Evolutionary conservation across 2,113 vertebrate genomes (phyloP).

Genomic region (Dissostichus mawsoni): DNA sequence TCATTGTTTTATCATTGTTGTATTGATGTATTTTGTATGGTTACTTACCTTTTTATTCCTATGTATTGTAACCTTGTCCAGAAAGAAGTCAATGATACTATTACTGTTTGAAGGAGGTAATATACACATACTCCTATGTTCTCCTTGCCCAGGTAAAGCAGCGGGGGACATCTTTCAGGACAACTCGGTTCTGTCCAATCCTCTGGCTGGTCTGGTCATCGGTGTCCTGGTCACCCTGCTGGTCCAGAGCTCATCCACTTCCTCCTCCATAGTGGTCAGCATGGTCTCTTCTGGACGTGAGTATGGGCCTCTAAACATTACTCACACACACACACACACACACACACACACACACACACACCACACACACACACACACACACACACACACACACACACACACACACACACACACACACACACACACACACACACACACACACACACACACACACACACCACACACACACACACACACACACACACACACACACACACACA

Average conservation of each 20-base stretch:
- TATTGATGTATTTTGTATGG: too few species aligned
- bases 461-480: background rate
- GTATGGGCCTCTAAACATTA: slow-evolving; percentile 56
- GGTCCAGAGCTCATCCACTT: slow-evolving; percentile 97
- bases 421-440: too few species aligned
- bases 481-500: background rate
- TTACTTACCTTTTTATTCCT: too few species aligned
- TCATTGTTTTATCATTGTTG: too few species aligned
- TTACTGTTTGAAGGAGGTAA: too few species aligned
- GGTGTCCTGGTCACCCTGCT: slow-evolving; percentile 94
- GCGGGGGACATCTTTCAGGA: slow-evolving; percentile 95
- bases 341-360: background rate
- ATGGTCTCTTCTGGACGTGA: slow-evolving; percentile 97
- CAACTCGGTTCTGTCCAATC: slow-evolving; percentile 90
- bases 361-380: background rate
- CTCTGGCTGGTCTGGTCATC: slow-evolving; percentile 93
- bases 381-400: background rate
- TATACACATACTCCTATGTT: background rate
- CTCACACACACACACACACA: background rate
- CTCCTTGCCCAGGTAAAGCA: slow-evolving; percentile 86
- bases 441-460: too few species aligned
- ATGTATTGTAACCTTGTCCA: too few species aligned
- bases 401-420: background rate
- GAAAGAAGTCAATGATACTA: too few species aligned
- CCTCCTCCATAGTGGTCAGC: slow-evolving; percentile 96